phyloP scores from a whole-genome alignment of 2,113 vertebrate genomes.

The Athene cunicularia region DNA sequence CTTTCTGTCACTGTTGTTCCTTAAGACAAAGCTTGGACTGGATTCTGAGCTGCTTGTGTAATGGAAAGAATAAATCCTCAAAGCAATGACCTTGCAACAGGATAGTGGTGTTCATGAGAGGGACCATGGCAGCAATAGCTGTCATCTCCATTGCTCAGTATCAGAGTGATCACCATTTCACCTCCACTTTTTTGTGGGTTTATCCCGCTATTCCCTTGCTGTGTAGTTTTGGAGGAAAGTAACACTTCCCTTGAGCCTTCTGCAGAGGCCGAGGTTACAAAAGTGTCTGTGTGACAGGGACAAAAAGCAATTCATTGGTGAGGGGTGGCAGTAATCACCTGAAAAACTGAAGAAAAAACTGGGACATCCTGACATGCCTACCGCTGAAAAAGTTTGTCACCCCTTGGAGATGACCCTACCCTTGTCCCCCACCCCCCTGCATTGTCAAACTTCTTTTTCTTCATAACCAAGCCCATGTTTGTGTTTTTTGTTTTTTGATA shows the following conservation, averaged over 20 bases:
- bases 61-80: background rate
- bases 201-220: background rate
- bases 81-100: background rate
- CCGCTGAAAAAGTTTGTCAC: background rate
- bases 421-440: rapidly evolving
- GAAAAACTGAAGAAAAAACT: background rate
- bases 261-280: background rate
- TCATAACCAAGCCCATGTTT: background rate
- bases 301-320: background rate
- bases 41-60: background rate
- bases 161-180: background rate
- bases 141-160: background rate
- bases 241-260: background rate
- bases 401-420: background rate
- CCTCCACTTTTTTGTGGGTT: background rate
- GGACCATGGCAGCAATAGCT: rapidly evolving
- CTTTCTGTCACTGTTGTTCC: background rate
- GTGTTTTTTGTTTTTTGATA: rapidly evolving
- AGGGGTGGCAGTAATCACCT: background rate
- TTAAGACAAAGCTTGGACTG: background rate
- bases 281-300: background rate
- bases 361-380: background rate
- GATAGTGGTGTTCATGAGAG: rapidly evolving
- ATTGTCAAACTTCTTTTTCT: background rate
- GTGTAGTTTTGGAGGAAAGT: background rate